Evolutionary conservation across 2,797 vertebrate genomes (phyloP).

Genomic region (Crypturellus tataupa): DNA sequence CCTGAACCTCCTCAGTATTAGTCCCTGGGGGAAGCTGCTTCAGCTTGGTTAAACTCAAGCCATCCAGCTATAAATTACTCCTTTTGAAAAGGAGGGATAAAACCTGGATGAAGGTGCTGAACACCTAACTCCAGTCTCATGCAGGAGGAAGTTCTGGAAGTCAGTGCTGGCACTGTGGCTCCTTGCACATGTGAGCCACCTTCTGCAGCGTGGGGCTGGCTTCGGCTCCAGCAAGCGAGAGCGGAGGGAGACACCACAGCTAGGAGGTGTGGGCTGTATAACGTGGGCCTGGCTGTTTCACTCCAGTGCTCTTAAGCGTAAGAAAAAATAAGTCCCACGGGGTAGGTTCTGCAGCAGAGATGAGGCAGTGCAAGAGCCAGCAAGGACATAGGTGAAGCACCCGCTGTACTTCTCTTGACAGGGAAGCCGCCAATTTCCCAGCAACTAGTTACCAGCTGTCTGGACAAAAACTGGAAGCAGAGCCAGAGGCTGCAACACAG

Average conservation of each 20-base stretch:
- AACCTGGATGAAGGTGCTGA: background rate
- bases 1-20: background rate
- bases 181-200: background rate
- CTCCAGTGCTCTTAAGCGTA: background rate
- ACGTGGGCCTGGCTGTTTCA: background rate
- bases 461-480: background rate
- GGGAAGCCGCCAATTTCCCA: background rate
- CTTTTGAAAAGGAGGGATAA: background rate
- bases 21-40: background rate
- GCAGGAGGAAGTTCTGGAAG: background rate
- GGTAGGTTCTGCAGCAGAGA: background rate
- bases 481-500: background rate
- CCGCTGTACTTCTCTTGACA: background rate
- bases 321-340: background rate
- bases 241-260: too few relatives aligned
- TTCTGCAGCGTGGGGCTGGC: background rate
- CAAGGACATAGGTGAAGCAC: background rate
- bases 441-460: background rate
- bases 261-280: background rate
- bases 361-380: background rate
- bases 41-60: background rate
- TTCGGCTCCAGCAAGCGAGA: background rate
- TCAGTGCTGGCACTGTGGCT: too few relatives aligned
- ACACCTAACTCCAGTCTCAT: background rate
- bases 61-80: background rate